phyloP scores from a whole-genome alignment of 1,140 invertebrate genomes.

The Leptonema lineaticorne region DNA sequence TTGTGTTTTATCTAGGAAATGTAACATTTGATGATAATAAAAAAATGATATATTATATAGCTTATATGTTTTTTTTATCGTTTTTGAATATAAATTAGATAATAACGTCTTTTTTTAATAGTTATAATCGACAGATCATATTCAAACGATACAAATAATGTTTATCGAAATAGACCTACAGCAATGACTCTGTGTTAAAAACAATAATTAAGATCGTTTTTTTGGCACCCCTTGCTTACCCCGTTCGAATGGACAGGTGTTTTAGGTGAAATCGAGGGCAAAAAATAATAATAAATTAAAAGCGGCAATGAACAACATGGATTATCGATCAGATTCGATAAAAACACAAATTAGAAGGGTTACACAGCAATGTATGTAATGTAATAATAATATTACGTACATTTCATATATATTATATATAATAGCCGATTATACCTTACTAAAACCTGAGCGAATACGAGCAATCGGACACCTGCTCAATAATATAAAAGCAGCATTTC shows the following conservation, averaged over 20 bases:
- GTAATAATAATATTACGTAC: neutral
- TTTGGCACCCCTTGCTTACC: neutral
- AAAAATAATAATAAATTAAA: neutral
- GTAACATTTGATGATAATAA: too few relatives aligned
- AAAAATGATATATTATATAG: too few relatives aligned
- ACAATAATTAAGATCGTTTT: too few relatives aligned
- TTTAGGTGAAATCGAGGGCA: too few relatives aligned
- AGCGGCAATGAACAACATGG: neutral
- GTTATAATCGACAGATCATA: too few relatives aligned
- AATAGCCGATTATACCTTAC: neutral
- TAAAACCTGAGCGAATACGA: neutral
- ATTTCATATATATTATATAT: too few relatives aligned
- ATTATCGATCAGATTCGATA: neutral
- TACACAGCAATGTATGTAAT: neutral
- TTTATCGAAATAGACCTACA: too few relatives aligned
- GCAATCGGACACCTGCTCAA: slow-evolving; percentile 1
- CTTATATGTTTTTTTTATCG: too few relatives aligned
- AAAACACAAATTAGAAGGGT: slow-evolving; percentile 3
- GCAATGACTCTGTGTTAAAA: neutral
- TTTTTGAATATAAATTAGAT: too few relatives aligned
- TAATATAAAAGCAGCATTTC: neutral
- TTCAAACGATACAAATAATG: too few relatives aligned
- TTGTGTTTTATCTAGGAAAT: too few relatives aligned
- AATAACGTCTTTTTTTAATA: too few relatives aligned
- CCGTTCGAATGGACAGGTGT: neutral